These are phyloP conservation scores for Rhagophthalmus giganteus DNA, from an alignment of 2,888 invertebrate species.

Conservation along the genomic window DNA sequence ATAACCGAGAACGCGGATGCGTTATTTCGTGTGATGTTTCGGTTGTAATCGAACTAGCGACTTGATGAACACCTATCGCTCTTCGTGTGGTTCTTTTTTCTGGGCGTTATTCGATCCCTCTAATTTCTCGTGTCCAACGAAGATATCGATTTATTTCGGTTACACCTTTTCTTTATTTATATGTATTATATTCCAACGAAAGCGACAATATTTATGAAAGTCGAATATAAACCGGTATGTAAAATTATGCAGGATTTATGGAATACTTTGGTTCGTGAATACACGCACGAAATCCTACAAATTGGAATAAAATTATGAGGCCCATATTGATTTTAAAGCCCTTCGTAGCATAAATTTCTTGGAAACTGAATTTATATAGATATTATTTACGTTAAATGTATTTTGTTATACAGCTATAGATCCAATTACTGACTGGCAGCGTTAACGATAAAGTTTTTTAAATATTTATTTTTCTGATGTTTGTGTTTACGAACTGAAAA, in stretches of 20 bases:
- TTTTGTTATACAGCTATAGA: no score
- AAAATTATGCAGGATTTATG: not conserved
- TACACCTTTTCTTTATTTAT: no score
- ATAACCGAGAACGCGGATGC: slow-evolving; percentile 5
- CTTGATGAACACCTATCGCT: no score
- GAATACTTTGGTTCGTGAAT: not conserved
- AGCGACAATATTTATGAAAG: not conserved
- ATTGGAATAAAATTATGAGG: not conserved
- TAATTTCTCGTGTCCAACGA: no score
- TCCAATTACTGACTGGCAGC: no score
- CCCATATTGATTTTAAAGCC: not conserved
- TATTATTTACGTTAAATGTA: no score
- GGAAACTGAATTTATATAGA: not conserved
- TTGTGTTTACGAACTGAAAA: no score
- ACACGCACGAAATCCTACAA: not conserved
- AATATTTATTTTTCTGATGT: not conserved
- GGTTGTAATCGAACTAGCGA: not conserved
- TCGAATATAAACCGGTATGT: not conserved
- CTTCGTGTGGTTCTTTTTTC: no score
- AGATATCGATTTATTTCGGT: no score
- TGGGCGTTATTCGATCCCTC: no score
- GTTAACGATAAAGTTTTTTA: no score
- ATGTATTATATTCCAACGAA: not conserved
- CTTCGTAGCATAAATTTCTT: not conserved
- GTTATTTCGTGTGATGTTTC: slow-evolving; percentile 6